These are phyloP conservation scores for Rhynchophorus ferrugineus DNA, from an alignment of 1,140 invertebrate genomes.

Conservation along the genomic window DNA sequence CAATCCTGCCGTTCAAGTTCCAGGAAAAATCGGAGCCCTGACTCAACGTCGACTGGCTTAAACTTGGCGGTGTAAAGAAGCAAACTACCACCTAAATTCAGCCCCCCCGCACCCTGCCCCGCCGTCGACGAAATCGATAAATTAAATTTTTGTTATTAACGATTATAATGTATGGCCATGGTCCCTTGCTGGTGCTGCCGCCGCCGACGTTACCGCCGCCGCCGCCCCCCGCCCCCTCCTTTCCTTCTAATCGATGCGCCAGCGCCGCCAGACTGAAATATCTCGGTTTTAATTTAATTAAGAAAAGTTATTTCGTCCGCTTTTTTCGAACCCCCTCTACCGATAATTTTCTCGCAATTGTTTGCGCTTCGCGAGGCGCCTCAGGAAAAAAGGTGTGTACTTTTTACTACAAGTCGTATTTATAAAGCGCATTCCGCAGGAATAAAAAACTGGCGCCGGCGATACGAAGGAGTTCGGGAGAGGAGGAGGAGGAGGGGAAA, in stretches of 20 bases:
- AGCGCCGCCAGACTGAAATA: constrained; percentile 22
- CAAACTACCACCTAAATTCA: no score
- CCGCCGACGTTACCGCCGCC: background rate
- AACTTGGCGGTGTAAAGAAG: no score
- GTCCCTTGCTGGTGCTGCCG: background rate
- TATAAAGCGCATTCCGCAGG: no score
- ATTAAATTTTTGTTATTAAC: constrained; percentile 40
- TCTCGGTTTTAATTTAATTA: constrained; percentile 36
- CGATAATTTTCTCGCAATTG: constrained; percentile 12
- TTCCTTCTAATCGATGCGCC: constrained; percentile 38
- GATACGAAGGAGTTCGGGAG: no score
- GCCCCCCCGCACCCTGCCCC: no score
- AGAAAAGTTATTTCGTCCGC: constrained; percentile 32
- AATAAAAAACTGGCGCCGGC: no score
- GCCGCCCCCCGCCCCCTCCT: constrained; percentile 25
- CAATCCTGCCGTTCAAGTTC: no score
- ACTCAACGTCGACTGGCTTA: no score
- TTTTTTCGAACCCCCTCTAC: constrained; percentile 17
- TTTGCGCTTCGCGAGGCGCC: constrained; percentile 5
- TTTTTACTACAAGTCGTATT: background rate
- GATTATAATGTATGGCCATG: constrained; percentile 38
- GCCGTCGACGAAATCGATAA: no score
- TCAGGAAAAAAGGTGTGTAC: background rate
- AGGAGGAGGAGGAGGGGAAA: no score
- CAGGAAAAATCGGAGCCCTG: no score